phyloP scores from a whole-genome alignment of 2,113 vertebrate genomes.

The Okapia johnstoni region DNA sequence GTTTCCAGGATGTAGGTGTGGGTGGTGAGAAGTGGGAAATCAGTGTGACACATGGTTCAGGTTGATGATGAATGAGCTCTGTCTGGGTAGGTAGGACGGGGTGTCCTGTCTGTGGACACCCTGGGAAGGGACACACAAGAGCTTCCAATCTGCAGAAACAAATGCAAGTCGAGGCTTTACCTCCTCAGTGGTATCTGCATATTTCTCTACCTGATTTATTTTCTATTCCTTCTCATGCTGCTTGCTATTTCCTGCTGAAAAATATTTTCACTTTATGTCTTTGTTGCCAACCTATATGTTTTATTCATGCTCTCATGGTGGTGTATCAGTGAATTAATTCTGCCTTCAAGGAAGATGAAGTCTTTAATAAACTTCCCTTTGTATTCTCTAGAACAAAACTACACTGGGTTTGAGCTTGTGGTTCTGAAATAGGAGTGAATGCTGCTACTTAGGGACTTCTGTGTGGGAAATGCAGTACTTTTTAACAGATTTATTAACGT shows the following conservation, averaged over 20 bases:
- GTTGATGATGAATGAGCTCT: accelerated
- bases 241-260: slow-evolving; percentile 18
- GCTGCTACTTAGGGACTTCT: neutral
- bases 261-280: slow-evolving; percentile 32
- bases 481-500: neutral
- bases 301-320: slow-evolving; percentile 33
- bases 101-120: neutral
- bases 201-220: neutral
- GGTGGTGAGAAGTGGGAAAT: neutral
- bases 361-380: neutral
- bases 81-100: accelerated
- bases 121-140: neutral
- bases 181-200: neutral
- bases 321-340: slow-evolving; percentile 37
- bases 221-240: neutral
- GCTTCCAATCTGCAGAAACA: neutral
- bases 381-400: neutral
- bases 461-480: neutral
- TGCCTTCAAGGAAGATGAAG: neutral
- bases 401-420: neutral
- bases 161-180: neutral
- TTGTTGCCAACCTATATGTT: slow-evolving; percentile 36
- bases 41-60: neutral
- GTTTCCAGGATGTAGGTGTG: neutral
- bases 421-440: neutral